Conservation (phyloP, 1,140 invertebrate genomes). For the Drosophila rhopaloa region DNA sequence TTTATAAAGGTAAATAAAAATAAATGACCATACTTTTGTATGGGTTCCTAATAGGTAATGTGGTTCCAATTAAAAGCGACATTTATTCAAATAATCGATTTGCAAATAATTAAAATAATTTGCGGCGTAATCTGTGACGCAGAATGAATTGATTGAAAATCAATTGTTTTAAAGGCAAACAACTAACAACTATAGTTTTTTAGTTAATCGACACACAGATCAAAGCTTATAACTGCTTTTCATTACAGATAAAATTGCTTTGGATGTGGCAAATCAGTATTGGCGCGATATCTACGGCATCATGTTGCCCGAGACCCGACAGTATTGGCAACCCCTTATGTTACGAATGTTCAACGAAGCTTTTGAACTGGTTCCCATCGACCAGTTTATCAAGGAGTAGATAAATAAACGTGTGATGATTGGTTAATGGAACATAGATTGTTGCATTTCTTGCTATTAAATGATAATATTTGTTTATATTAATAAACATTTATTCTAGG, state of each 20-base stretch:
- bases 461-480: conserved; percentile 28
- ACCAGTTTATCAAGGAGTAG: conserved; percentile 54
- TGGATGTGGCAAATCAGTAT: conserved; percentile 80
- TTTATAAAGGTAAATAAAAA: no score
- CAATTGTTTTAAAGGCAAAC: conserved; percentile 5
- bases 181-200: no score
- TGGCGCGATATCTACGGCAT: conserved; percentile 79
- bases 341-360: conserved; percentile 66
- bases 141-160: background rate
- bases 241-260: conserved; percentile 66
- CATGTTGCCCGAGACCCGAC: conserved; percentile 74
- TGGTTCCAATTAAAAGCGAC: no score
- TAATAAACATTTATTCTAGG: conserved; percentile 16
- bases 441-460: conserved; percentile 18
- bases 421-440: conserved; percentile 25
- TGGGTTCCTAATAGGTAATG: no score
- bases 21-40: no score
- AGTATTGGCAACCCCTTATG: conserved; percentile 72
- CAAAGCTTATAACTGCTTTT: background rate
- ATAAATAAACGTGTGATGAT: conserved; percentile 38
- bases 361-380: conserved; percentile 66
- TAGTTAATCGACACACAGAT: background rate
- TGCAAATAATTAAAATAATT: no score
- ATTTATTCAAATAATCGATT: no score
- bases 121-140: no score